Base-by-base conservation (phyloP, 2,888 invertebrate species). In the Trichopoda pennipes region DNA sequence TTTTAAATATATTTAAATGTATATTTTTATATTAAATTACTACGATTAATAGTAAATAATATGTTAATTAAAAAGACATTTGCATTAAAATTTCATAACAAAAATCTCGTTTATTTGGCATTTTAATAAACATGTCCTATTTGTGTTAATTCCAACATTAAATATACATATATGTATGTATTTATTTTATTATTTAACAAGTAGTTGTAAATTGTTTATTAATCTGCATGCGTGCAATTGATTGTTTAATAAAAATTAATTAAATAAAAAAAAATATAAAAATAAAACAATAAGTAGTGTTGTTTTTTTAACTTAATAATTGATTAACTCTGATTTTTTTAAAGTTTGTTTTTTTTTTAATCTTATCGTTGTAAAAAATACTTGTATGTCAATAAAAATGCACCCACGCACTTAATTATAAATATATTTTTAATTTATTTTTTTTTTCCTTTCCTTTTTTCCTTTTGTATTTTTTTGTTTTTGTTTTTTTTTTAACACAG, bases 361-460 rank as follows among this genome's bases (percentile, higher is more conserved):
- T 63, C 47, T 56, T 70, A 35, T 70, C 56, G 42, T 63, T 56
- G 23, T 10, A 80, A 80, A 74, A 83, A 72, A 70, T 70, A 83
- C 69, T 74, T 35, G n/a, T 42, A 61, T 80, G 80, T 81, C 74
- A 80, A 83, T 60, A 79, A 66, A 66, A 75, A 70, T 79, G 63
- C 47, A 82, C 64, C 83, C 83, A 85, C 81, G 86, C 85, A 87
- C 84, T 85, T 86, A 85, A 85, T 88, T 88, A 87, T 87, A 87
- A 86, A 88, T 88, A 88, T 87, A 87, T 76, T 69, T 53, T 44
- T 47, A 44, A 23, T 63, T 68, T 58, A 32, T 61, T 86, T 86
- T 35, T 53, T 53, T 60, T 49, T 58, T 76, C 72, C 63, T 78
- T 63, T 32, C 60, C 21, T 66, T 60, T 75, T 19, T 61, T 61